Percentiles rank a stretch among this genome's conserved stretches.
Evolutionary conservation across 2,113 vertebrate species (phyloP).

Genomic region (Neolamprologus toae): DNA sequence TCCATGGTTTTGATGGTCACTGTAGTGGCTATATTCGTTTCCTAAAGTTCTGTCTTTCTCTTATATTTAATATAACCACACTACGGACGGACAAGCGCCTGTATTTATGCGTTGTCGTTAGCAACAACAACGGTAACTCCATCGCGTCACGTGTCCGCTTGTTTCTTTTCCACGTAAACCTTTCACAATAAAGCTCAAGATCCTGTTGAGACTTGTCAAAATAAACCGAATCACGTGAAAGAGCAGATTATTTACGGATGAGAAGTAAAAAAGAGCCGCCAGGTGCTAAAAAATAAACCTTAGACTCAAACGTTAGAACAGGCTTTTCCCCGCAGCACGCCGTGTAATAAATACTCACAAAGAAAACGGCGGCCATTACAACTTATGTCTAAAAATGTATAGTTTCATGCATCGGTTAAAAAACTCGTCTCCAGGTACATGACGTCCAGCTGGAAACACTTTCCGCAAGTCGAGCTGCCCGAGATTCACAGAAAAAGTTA

Average conservation of each 20-base stretch:
- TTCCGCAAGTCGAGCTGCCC: no score
- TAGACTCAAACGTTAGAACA: no score
- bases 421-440: no score
- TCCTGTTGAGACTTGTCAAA: not conserved
- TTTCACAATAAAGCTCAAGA: not conserved
- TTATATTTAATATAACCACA: not conserved
- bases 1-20: accelerated
- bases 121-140: accelerated
- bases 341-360: no score
- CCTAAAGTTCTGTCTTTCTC: accelerated
- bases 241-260: accelerated
- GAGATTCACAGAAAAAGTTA: no score
- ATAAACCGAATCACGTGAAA: accelerated
- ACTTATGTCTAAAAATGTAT: no score
- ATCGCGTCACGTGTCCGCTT: accelerated
- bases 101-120: accelerated
- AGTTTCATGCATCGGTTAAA: no score
- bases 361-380: no score
- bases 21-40: accelerated
- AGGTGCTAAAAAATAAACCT: no score
- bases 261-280: accelerated
- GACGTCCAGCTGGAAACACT: no score
- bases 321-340: no score
- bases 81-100: accelerated
- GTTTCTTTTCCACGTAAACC: no score